Conservation (phyloP, 2,113 vertebrate genomes). For the Aphyosemion australe region DNA sequence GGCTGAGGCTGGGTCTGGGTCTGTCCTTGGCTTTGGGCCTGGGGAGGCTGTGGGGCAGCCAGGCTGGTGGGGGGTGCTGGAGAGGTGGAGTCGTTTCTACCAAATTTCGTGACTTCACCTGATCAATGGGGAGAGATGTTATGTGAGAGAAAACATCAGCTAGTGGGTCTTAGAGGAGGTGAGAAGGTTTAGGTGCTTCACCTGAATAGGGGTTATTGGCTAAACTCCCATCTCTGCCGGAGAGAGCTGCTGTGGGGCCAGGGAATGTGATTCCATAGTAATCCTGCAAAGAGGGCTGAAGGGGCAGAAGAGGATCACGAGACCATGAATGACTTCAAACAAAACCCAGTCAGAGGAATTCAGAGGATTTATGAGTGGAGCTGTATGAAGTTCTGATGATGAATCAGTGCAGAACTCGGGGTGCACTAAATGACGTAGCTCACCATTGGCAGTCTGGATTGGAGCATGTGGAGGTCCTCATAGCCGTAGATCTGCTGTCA, state of each 20-base stretch:
- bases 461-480: slow-evolving; percentile 97
- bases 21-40: slow-evolving; percentile 93
- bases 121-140: neutral
- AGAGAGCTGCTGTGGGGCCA: slow-evolving; percentile 87
- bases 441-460: slow-evolving; percentile 95
- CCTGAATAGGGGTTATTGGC: slow-evolving; percentile 96
- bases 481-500: slow-evolving; percentile 93
- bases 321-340: too few relatives aligned
- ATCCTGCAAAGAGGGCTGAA: slow-evolving; percentile 82
- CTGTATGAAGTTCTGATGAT: too few relatives aligned
- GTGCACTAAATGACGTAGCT: slow-evolving; percentile 56
- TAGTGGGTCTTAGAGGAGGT: neutral
- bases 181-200: slow-evolving; percentile 56
- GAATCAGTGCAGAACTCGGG: too few relatives aligned
- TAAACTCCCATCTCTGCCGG: slow-evolving; percentile 91
- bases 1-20: slow-evolving; percentile 90
- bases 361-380: too few relatives aligned
- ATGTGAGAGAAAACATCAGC: neutral
- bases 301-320: slow-evolving; percentile 16
- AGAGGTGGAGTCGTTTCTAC: slow-evolving; percentile 94
- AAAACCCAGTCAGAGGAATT: too few relatives aligned
- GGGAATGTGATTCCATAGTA: slow-evolving; percentile 99
- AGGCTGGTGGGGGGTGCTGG: slow-evolving; percentile 92
- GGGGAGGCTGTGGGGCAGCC: slow-evolving; percentile 81
- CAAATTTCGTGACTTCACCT: slow-evolving; percentile 95